Conservation (phyloP, 1,140 invertebrate species). For the Plutomurus gul region DNA sequence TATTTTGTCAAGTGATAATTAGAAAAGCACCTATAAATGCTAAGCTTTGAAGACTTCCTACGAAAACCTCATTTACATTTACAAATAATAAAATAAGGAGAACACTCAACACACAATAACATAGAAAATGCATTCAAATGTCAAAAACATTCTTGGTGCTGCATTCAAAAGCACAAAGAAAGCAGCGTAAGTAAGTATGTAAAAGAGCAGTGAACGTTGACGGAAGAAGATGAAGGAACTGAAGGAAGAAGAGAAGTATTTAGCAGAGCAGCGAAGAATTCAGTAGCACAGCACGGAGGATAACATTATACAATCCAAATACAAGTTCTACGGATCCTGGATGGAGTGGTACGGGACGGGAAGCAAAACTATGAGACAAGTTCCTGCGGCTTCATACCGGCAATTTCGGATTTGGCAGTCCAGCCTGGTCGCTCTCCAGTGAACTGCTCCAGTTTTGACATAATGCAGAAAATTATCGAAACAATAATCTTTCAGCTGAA, state of each 20-base stretch:
- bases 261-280: neutral
- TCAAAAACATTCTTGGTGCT: too few relatives aligned
- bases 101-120: too few relatives aligned
- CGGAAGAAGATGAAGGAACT: neutral
- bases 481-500: neutral
- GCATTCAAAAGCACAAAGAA: too few relatives aligned
- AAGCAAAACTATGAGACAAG: slow-evolving; percentile 11
- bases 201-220: neutral
- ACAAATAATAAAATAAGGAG: too few relatives aligned
- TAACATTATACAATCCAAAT: too few relatives aligned
- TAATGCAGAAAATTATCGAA: slow-evolving; percentile 4
- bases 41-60: too few relatives aligned
- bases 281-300: neutral
- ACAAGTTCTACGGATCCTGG: neutral
- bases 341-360: neutral
- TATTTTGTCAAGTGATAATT: too few relatives aligned
- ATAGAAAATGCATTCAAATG: too few relatives aligned
- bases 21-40: too few relatives aligned
- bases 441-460: slow-evolving; percentile 22
- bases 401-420: slow-evolving; percentile 20
- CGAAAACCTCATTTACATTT: too few relatives aligned
- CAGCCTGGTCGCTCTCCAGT: neutral
- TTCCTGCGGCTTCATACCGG: slow-evolving; percentile 13
- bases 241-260: too few relatives aligned
- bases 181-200: too few relatives aligned